Conservation (phyloP, 2,113 vertebrate genomes). For the Nestor notabilis region DNA sequence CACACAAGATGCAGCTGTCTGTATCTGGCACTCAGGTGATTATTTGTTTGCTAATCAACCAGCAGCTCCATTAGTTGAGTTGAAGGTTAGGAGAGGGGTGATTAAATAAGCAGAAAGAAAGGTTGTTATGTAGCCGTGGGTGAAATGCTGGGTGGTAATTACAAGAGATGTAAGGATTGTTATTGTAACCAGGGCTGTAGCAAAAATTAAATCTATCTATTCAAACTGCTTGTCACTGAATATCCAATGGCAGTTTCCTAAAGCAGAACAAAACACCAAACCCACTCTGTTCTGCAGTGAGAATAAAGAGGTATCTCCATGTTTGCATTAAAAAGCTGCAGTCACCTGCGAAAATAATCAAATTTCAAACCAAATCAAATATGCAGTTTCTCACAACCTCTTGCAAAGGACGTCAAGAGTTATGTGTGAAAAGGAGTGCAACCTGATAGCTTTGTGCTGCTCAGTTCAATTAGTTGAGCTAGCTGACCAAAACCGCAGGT, state of each 20-base stretch:
- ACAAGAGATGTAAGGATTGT: neutral
- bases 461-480: constrained; percentile 56
- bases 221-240: constrained; percentile 30
- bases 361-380: constrained; percentile 51
- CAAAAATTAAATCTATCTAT: constrained; percentile 59
- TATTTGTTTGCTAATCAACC: constrained; percentile 35
- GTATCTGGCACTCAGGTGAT: constrained; percentile 35
- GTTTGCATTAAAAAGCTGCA: constrained; percentile 30
- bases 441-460: constrained; percentile 19
- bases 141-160: constrained; percentile 33
- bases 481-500: constrained; percentile 41
- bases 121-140: neutral
- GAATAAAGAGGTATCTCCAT: constrained; percentile 1
- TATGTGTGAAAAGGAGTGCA: constrained; percentile 54
- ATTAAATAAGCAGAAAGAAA: constrained; percentile 28
- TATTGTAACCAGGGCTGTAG: neutral
- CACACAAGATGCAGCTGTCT: neutral
- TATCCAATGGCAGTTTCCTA: constrained; percentile 39
- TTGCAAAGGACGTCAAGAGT: constrained; percentile 59
- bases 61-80: neutral
- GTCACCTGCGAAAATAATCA: constrained; percentile 37
- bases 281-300: neutral
- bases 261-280: neutral
- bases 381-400: constrained; percentile 32
- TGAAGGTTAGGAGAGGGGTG: neutral